phyloP scores from a whole-genome alignment of 35 echinoderm and acorn worm genomes.

The Heliocidaris erythrogramma region DNA sequence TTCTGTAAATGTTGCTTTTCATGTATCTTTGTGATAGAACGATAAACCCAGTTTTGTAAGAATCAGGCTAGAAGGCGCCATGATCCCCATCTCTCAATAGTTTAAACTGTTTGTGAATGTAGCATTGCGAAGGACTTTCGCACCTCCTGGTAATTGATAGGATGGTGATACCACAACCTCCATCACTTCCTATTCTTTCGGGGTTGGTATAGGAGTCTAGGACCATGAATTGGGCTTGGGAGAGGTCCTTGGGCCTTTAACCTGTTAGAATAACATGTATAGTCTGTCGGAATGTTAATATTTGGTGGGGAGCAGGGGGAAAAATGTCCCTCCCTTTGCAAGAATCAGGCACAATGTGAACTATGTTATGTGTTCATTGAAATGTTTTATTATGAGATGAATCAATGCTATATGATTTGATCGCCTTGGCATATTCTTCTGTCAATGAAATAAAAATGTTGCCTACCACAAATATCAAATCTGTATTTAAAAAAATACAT shows the following conservation, averaged over 20 bases:
- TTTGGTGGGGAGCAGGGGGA: too few relatives aligned
- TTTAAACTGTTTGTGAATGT: not conserved
- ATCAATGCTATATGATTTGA: too few relatives aligned
- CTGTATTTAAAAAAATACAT: too few relatives aligned
- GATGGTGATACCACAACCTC: not conserved
- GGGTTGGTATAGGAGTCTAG: not conserved
- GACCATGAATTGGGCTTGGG: not conserved
- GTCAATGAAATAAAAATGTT: too few relatives aligned
- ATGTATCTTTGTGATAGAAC: not conserved
- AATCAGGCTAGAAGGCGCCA: not conserved
- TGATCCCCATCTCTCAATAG: not conserved
- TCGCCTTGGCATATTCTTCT: too few relatives aligned
- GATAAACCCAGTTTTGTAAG: not conserved
- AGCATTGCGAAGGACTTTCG: conserved; percentile 9
- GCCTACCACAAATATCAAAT: too few relatives aligned
- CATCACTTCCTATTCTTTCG: not conserved
- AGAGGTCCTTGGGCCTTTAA: not conserved
- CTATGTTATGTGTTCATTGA: too few relatives aligned
- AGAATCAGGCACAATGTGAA: too few relatives aligned
- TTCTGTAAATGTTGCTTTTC: not conserved
- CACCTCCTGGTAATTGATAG: conserved; percentile 2
- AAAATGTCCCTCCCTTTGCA: too few relatives aligned
- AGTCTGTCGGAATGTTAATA: too few relatives aligned
- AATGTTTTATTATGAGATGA: too few relatives aligned
- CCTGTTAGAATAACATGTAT: too few relatives aligned